Base-by-base conservation (phyloP, 2,888 invertebrate genomes). In the Volucella inanis region DNA sequence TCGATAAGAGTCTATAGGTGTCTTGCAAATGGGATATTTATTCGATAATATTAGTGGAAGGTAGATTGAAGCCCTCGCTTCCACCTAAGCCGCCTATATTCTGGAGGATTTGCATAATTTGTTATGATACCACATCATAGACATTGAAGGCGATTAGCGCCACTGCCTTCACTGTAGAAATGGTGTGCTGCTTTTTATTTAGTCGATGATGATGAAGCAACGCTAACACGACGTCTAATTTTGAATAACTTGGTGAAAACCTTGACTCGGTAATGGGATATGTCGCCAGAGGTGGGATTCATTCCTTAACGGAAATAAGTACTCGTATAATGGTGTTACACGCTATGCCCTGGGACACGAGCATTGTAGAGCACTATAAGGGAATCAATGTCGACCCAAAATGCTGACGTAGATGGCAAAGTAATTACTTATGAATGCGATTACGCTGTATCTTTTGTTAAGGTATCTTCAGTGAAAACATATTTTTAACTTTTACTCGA, bases 1-100 rank as follows among this genome's bases (percentile, higher is more conserved):
- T 85, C 81, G 85, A 85, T 85, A 85, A 85, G 85, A 85, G 81
- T 81, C 81, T 85, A 77, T 81, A 81, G 76, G 81, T 77, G 85
- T 81, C 81, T 85, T 74, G 85, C 81, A 85, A 85, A 85, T 85
- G 80, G 85, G 77, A 81, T 85, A 85, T 85, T 85, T 85, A 85
- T 85, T 85, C 85, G 85, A 85, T 85, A 77, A 85, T 85, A 81
- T 85, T 85, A 81, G 80, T 81, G 76, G 70, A 62, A 81, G 85
- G 85, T 67, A 45, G 67, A 67, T 76, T 68, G 50, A 72, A 81
- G 76, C 76, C 68, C 76, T 77, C 59, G 57, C 61, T 81, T 47
- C 74, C 52, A 38, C 68, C 71, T 62, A 71, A 85, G 76, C 31
- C 31, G 31, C 81, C 72, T 81, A 72, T 85, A 85, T 85, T 85